Base-by-base conservation (phyloP, 2,797 vertebrate species). In the Pitangus sulphuratus region DNA sequence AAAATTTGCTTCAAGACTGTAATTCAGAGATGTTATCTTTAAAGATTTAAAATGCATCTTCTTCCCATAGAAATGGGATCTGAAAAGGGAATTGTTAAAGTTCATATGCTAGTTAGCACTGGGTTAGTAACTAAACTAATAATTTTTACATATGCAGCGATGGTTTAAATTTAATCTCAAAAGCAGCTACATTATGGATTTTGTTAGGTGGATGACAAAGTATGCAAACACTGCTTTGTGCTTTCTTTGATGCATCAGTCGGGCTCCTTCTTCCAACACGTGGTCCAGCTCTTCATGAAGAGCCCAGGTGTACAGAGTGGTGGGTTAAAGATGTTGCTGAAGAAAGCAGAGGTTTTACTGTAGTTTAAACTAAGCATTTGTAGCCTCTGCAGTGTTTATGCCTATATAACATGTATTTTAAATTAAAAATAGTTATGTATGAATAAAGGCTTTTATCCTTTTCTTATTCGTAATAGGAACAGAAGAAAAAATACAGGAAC, bases 401-500 rank as follows among this genome's bases (percentile, higher is more conserved):
- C 33, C 9, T 11, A 21, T 18, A 2, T 57, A 77, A 37, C 4
- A 6, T 3, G 2, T 31, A 12, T n/a, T 74, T 80, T 40, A 54
- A 62, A 62, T 69, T 26, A 24, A 12, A 15, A 57, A 21, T 48
- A 40, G 7, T 68, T 80, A 21, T 3, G 4, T 21, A 15, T 18
- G 8, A 66, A 57, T 40, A 42, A 69, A 70, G 68, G 33, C 61
- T 85, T 91, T 86, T 13, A 40, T 33, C 64, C 24, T 44, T 76
- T 87, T 68, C 47, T 47, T 93, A 71, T 53, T 94, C 15, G 6
- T 76, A 39, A 87, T 53, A 97, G 97, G 83, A 86, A 93, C 93
- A 85, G 95, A 97, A 24, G 76, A 68, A 21, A 97, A 96, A 94
- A 97, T 98, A 26, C 88, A 86, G 53, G 71, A 97, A 53, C 94